Conservation (phyloP, 2,888 invertebrate species). For the Parelbella ahira region DNA sequence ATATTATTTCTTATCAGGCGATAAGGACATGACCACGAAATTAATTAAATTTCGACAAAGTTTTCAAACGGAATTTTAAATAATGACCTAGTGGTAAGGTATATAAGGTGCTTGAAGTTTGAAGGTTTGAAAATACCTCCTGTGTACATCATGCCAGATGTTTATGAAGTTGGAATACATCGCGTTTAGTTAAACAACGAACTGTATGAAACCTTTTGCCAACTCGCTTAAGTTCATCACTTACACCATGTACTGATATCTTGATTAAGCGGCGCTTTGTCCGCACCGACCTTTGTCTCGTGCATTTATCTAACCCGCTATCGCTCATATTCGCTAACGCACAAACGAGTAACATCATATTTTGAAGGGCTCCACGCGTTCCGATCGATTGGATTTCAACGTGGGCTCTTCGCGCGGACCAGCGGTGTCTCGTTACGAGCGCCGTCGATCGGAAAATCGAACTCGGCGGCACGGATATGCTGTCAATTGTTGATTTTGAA, state of each 20-base stretch:
- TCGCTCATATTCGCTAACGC: slow-evolving; percentile 48
- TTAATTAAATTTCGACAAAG: too few relatives aligned
- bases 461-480: slow-evolving; percentile 21
- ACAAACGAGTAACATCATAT: slow-evolving; percentile 52
- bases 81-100: too few relatives aligned
- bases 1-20: too few relatives aligned
- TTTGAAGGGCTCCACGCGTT: slow-evolving; percentile 31
- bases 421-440: slow-evolving; percentile 25
- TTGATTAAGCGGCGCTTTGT: slow-evolving; percentile 60
- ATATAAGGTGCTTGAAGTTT: too few relatives aligned
- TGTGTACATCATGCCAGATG: too few relatives aligned
- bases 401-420: slow-evolving; percentile 16
- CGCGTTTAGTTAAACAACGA: too few relatives aligned
- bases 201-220: too few relatives aligned
- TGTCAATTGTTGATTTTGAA: slow-evolving; percentile 22
- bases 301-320: slow-evolving; percentile 47
- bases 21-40: too few relatives aligned
- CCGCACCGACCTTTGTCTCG: slow-evolving; percentile 63
- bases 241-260: slow-evolving; percentile 41
- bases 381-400: slow-evolving; percentile 34
- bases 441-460: slow-evolving; percentile 13
- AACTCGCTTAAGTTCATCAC: slow-evolving; percentile 1
- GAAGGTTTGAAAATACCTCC: too few relatives aligned
- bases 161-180: too few relatives aligned
- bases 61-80: too few relatives aligned